Evolutionary conservation across 2,888 invertebrate species (phyloP), one percentile per base, ranked within the genome.

Genomic region (Tetheella fluctuosa): DNA sequence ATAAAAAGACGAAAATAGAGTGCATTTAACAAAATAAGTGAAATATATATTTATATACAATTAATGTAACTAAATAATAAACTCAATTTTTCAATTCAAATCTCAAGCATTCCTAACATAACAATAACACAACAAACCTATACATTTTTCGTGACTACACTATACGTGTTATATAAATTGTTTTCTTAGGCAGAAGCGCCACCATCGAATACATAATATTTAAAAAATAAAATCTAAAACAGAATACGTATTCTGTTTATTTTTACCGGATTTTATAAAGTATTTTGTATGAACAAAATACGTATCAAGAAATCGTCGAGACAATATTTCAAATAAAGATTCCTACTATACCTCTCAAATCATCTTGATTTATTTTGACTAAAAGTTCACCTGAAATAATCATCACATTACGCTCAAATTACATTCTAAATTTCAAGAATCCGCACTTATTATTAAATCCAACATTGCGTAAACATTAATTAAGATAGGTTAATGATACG

Each of bases 91-190:
- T n/a, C n/a, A 48, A 48, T 48, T n/a, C 20, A 48, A 48, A 48
- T 48, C 48, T 48, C 48, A 48, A 20, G 48, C 48, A 48, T 20
- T 17, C 48, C 20, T 48, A 48, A n/a, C 48, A 48, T 48, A 48
- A 48, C 10, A 15, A 20, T 48, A 48, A 20, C 48, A 20, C 48
- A 48, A 48, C 20, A 48, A 20, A 48, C 20, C 48, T n/a, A 48
- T n/a, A 15, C 15, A 20, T 3, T 39, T 10, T n/a, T 7, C 6
- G 13, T 34, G 13, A 4, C 8, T 13, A 13, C 34, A 13, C 13
- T 2, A 13, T 13, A 34, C 1, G 1, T 13, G 1, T 39, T 39
- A 2, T 10, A 39, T 39, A 39, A 37, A n/a, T 48, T 2, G 48
- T 10, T 48, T 20, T 48, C 42, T 17, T 48, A 48, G 17, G 6